Percentiles rank a stretch among this genome's conserved stretches.
These are phyloP conservation scores for Bombus fervidus DNA, from an alignment of 1,140 invertebrate species.

Conservation along the genomic window DNA sequence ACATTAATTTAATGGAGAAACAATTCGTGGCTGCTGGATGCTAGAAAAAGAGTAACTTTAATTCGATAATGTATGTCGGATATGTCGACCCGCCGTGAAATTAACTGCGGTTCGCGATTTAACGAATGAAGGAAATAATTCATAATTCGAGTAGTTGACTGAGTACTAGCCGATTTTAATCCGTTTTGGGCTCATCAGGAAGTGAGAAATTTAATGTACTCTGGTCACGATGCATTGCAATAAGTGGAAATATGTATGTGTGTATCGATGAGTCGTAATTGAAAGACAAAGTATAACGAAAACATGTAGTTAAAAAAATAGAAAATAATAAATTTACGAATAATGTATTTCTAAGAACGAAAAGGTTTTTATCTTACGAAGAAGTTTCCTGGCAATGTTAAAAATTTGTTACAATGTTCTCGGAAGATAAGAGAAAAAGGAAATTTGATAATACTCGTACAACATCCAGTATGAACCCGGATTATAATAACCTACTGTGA, in stretches of 20 bases:
- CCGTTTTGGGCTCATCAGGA: background rate
- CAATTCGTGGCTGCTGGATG: too few relatives aligned
- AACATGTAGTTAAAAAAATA: too few relatives aligned
- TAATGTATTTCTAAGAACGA: too few relatives aligned
- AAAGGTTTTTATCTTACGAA: background rate
- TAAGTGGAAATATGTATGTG: background rate
- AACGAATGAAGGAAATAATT: background rate
- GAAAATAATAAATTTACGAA: background rate
- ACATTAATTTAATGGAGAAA: slow-evolving; percentile 19
- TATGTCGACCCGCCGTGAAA: background rate
- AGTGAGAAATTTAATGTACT: background rate
- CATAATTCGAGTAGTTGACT: background rate
- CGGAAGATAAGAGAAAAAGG: background rate
- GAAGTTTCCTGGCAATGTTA: background rate
- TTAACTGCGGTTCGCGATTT: slow-evolving; percentile 9
- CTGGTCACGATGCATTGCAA: too few relatives aligned
- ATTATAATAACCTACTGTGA: background rate
- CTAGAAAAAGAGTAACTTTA: background rate
- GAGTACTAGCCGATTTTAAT: background rate
- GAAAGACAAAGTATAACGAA: too few relatives aligned
- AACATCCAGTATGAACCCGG: background rate
- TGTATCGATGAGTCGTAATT: background rate
- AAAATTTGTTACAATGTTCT: background rate
- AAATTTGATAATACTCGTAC: background rate
- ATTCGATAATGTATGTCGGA: slow-evolving; percentile 4